These are phyloP conservation scores for Danaus plexippus DNA, from an alignment of 1,140 invertebrate species.

Conservation along the genomic window DNA sequence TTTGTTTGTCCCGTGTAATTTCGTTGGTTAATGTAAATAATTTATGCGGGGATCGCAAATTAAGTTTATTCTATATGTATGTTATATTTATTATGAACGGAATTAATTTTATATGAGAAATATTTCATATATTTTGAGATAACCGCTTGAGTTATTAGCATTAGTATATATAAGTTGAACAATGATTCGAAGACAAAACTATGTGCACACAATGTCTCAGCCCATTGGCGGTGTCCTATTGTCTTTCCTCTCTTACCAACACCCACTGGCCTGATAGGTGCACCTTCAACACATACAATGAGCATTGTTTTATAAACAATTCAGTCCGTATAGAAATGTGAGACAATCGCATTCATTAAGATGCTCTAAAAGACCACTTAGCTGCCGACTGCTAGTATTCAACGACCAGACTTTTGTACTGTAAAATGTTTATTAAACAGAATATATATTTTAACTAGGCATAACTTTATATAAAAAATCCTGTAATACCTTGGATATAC, in stretches of 20 bases:
- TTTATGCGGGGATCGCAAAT: not conserved
- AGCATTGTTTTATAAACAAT: constrained; percentile 11
- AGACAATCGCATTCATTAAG: constrained; percentile 3
- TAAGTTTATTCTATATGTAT: not conserved
- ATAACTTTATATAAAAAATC: constrained; percentile 6
- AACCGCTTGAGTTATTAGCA: no score
- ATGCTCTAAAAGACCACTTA: not conserved
- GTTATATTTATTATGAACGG: not conserved
- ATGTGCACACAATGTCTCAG: not conserved
- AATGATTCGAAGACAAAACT: constrained; percentile 5
- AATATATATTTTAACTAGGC: not conserved
- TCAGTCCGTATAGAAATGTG: not conserved
- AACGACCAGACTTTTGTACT: no score
- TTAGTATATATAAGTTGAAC: not conserved
- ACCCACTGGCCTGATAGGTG: constrained; percentile 11
- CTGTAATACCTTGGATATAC: not conserved
- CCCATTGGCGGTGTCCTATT: constrained; percentile 19
- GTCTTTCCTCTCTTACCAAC: constrained; percentile 8
- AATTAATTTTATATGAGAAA: no score
- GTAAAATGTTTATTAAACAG: no score
- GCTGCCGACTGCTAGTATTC: no score
- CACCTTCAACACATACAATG: constrained; percentile 12
- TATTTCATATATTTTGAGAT: no score
- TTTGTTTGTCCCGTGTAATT: constrained; percentile 11
- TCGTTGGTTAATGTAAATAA: constrained; percentile 12